Evolutionary conservation across 2,113 vertebrate species (phyloP).

Genomic region (Micronycteris hirsuta): DNA sequence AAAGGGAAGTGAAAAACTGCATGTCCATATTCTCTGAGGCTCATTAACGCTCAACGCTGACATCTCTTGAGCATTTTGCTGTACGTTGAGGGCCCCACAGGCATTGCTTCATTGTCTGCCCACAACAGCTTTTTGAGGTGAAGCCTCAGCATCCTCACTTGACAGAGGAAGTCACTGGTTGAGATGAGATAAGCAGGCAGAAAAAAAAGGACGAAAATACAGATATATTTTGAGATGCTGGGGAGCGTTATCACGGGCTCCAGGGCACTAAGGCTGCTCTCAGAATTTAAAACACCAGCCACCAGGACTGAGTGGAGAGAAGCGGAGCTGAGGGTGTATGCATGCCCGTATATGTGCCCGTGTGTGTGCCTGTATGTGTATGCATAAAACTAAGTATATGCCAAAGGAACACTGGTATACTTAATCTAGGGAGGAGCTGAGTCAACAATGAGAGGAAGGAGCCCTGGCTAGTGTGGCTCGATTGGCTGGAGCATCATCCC

Average conservation of each 20-base stretch:
- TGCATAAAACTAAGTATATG: background rate
- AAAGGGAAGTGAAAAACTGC: background rate
- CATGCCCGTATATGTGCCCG: rapidly evolving
- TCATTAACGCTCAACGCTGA: background rate
- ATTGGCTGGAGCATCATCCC: background rate
- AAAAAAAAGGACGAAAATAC: background rate
- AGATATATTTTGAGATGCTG: background rate
- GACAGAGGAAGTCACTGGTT: background rate
- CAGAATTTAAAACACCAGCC: background rate
- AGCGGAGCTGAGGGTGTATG: background rate
- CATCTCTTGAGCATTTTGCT: background rate
- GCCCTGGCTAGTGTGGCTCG: background rate
- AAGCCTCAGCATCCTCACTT: background rate
- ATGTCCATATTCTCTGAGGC: background rate
- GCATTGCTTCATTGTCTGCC: background rate
- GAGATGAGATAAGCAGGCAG: background rate
- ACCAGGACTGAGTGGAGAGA: background rate
- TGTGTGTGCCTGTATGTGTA: background rate
- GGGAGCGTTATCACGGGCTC: background rate
- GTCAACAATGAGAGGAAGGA: background rate
- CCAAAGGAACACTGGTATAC: background rate
- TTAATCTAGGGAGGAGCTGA: background rate
- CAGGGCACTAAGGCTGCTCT: background rate
- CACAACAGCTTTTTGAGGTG: background rate
- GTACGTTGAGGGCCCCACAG: background rate